These are phyloP conservation scores for Epizoanthus rinbou DNA, from an alignment of 92 coral and sea anemone species.

Conservation along the genomic window DNA sequence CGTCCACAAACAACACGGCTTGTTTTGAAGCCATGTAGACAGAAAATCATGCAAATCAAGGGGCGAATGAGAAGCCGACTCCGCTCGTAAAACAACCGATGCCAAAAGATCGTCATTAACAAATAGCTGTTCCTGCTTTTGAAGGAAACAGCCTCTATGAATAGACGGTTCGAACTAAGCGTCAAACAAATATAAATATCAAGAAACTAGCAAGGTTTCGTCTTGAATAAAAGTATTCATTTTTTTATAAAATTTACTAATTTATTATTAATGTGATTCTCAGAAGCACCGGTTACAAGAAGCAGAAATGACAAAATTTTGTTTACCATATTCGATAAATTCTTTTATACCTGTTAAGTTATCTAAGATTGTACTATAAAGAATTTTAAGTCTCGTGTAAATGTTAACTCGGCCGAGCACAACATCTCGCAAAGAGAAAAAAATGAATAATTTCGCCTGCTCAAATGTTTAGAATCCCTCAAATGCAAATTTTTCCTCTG, in stretches of 20 bases:
- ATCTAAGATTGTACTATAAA: neutral
- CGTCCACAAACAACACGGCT: neutral
- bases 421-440: neutral
- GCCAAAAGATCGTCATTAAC: neutral
- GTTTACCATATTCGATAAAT: neutral
- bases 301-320: neutral
- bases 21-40: slow-evolving; percentile 5
- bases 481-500: slow-evolving; percentile 25
- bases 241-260: slow-evolving; percentile 72
- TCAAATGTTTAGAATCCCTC: neutral
- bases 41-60: neutral
- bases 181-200: neutral
- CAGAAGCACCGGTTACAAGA: neutral
- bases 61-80: neutral
- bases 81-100: neutral
- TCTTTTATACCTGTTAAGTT: slow-evolving; percentile 12
- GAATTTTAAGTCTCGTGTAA: neutral
- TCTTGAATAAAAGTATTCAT: slow-evolving; percentile 44
- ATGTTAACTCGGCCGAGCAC: neutral
- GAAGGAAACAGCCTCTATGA: neutral
- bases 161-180: neutral
- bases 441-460: neutral
- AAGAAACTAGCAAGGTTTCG: slow-evolving; percentile 26
- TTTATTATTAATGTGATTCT: slow-evolving; percentile 65
- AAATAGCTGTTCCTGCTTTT: slow-evolving; percentile 1